These are phyloP conservation scores for Ailuropoda melanoleuca DNA, from an alignment of 2,113 vertebrate genomes.

Conservation along the genomic window DNA sequence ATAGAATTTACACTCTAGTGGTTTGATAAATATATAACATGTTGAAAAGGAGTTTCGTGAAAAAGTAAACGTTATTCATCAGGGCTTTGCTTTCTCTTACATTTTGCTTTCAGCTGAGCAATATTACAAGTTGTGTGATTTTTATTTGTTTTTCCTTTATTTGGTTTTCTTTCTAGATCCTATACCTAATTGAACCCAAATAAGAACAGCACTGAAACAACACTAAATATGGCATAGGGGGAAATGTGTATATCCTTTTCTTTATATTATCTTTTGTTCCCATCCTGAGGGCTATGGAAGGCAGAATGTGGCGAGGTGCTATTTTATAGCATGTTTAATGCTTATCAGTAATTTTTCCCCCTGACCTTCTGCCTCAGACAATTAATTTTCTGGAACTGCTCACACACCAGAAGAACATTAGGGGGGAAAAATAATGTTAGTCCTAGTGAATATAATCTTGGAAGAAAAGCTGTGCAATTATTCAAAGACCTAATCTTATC, in stretches of 20 bases:
- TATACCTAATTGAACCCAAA: constrained; percentile 68
- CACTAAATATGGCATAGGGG: constrained; percentile 60
- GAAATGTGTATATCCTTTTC: constrained; percentile 83
- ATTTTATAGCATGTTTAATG: constrained; percentile 82
- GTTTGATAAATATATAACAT: constrained; percentile 87
- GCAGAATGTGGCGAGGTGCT: constrained; percentile 79
- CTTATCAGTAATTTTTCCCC: constrained; percentile 88
- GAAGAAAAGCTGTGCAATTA: constrained; percentile 87
- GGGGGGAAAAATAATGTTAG: constrained; percentile 85
- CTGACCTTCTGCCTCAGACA: constrained; percentile 88
- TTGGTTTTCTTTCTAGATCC: constrained; percentile 75
- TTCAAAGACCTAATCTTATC: constrained; percentile 87
- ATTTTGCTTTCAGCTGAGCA: constrained; percentile 60
- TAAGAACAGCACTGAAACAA: constrained; percentile 70
- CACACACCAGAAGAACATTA: constrained; percentile 81
- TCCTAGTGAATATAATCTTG: constrained; percentile 87
- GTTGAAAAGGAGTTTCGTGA: constrained; percentile 82
- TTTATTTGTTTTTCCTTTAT: constrained; percentile 72
- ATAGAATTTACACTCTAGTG: constrained; percentile 83
- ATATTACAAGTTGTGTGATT: constrained; percentile 50
- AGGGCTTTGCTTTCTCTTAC: constrained; percentile 75
- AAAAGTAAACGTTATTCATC: constrained; percentile 84
- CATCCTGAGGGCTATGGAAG: constrained; percentile 77
- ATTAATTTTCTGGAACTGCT: constrained; percentile 87
- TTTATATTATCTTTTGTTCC: constrained; percentile 80